Conservation (phyloP, 2,797 vertebrate genomes). For the Tokudaia tokunoshimensis region DNA sequence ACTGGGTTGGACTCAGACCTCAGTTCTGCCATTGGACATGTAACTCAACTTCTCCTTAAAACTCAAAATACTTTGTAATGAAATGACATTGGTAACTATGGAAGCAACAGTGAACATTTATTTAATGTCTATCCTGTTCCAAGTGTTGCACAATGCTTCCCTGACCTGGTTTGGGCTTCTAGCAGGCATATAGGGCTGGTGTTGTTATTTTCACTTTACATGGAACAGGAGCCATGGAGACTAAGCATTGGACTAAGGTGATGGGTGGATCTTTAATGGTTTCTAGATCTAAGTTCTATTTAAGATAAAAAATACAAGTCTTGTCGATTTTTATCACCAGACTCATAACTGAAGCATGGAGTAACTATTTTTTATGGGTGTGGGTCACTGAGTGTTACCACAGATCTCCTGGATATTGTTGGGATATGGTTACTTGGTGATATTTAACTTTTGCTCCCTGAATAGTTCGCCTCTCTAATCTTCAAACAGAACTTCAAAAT, state of each 20-base stretch:
- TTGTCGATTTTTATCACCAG: neutral
- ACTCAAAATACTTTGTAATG: neutral
- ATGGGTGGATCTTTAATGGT: neutral
- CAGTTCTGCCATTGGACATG: neutral
- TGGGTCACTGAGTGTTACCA: neutral
- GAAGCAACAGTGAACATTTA: neutral
- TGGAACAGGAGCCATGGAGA: neutral
- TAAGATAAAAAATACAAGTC: neutral
- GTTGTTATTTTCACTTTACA: neutral
- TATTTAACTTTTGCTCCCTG: neutral
- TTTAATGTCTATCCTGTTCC: neutral
- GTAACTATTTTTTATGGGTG: neutral
- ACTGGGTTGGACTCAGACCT: neutral
- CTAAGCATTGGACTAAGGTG: neutral
- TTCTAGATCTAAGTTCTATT: neutral
- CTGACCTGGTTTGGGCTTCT: neutral
- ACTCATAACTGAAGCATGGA: neutral
- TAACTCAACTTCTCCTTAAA: neutral
- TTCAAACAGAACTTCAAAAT: constrained; percentile 3
- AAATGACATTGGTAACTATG: neutral
- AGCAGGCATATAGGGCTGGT: neutral
- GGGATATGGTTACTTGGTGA: constrained; percentile 5
- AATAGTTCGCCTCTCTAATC: constrained; percentile 15
- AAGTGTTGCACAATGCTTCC: neutral
- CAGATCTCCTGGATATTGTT: neutral